Percentiles rank a stretch among this genome's conserved stretches.
Evolutionary conservation across 2,797 vertebrate genomes (phyloP).

Genomic region (Martes flavigula): DNA sequence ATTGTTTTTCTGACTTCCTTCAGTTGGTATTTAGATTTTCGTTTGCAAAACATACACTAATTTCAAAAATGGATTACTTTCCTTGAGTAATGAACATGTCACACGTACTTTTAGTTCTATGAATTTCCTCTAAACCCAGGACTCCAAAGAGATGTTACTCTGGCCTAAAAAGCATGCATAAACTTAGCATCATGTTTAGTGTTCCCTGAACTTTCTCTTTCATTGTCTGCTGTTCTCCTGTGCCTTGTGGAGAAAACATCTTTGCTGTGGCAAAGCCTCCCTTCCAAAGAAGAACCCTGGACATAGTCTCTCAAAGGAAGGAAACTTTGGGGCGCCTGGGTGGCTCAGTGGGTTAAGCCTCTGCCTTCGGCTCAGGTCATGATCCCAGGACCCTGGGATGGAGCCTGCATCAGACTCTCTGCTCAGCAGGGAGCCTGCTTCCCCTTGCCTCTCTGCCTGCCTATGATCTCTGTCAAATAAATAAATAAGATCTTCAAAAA

Average conservation of each 20-base stretch:
- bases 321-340: background rate
- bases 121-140: background rate
- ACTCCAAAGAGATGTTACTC: background rate
- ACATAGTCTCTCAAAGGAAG: background rate
- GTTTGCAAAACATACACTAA: background rate
- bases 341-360: no score
- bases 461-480: no score
- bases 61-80: constrained; percentile 36
- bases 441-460: no score
- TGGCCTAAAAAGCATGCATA: background rate
- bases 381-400: no score
- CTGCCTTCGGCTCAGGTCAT: no score
- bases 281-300: background rate
- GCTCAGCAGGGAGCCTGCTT: no score
- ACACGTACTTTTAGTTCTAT: background rate
- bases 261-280: background rate
- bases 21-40: background rate
- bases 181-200: background rate
- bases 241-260: background rate
- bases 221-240: background rate
- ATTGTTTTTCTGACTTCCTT: background rate
- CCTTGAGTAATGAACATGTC: background rate
- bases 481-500: no score
- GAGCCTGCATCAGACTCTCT: no score
- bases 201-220: background rate